A percentile compares a stretch with the other conserved stretches of the same genome.
phyloP scores from a whole-genome alignment of 2,888 invertebrate species.

The Coleophora deauratella region DNA sequence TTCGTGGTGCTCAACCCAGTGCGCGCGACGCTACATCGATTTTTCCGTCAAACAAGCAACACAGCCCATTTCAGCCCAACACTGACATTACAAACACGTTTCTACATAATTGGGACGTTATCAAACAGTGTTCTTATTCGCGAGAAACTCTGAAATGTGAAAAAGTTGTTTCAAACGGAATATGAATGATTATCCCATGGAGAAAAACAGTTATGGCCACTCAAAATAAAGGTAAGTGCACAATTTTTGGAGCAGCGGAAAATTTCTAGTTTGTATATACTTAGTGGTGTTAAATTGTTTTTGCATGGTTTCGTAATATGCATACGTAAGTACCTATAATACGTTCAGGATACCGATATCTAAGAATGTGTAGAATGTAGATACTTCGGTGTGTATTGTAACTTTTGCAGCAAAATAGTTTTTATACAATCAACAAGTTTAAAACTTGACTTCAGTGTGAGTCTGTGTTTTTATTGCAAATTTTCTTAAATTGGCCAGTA shows the following conservation, averaged over 20 bases:
- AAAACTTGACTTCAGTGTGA: too few relatives aligned
- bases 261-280: constrained; percentile 11
- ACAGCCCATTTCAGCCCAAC: constrained; percentile 56
- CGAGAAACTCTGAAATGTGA: constrained; percentile 20
- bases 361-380: too few relatives aligned
- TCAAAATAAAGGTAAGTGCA: constrained; percentile 58
- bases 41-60: constrained; percentile 62
- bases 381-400: too few relatives aligned
- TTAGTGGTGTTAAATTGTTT: constrained; percentile 5
- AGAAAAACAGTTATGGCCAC: constrained; percentile 51
- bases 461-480: too few relatives aligned
- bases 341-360: too few relatives aligned
- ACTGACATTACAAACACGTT: constrained; percentile 60
- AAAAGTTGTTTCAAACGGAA: constrained; percentile 41
- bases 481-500: too few relatives aligned
- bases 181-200: constrained; percentile 46
- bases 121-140: constrained; percentile 11
- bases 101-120: constrained; percentile 29
- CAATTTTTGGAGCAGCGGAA: constrained; percentile 2
- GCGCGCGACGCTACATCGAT: constrained; percentile 67
- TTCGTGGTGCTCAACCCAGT: constrained; percentile 23
- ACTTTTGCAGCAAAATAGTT: too few relatives aligned
- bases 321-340: too few relatives aligned
- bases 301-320: background rate
- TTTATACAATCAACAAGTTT: too few relatives aligned